Percentiles rank a stretch among this genome's conserved stretches.
Evolutionary conservation across 2,888 invertebrate genomes (phyloP).

Genomic region (Lepidonotus clava): DNA sequence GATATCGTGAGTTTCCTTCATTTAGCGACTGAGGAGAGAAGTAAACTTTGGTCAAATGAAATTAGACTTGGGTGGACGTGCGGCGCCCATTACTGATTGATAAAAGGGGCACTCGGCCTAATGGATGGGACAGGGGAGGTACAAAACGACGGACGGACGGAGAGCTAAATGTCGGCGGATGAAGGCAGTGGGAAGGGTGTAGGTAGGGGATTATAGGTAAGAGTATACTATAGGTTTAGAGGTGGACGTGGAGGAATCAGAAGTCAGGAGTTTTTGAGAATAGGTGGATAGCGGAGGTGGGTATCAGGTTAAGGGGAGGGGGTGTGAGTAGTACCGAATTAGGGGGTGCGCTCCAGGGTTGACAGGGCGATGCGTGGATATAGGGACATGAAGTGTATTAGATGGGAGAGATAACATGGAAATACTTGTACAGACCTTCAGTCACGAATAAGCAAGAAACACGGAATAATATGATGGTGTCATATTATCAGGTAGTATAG

Average conservation of each 20-base stretch:
- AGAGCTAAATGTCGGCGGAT: too few relatives aligned
- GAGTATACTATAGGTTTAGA: background rate
- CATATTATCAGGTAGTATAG: too few relatives aligned
- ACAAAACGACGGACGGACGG: constrained; percentile 25
- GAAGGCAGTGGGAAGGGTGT: too few relatives aligned
- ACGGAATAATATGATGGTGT: too few relatives aligned
- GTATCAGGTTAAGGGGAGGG: background rate
- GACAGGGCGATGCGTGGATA: background rate
- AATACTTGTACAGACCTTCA: too few relatives aligned
- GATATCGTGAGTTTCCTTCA: constrained; percentile 11
- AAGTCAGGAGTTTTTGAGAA: background rate
- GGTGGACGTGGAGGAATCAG: background rate
- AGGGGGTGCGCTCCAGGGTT: too few relatives aligned
- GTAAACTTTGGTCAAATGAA: constrained; percentile 17
- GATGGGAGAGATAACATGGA: too few relatives aligned
- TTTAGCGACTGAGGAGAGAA: background rate
- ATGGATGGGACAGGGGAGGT: background rate
- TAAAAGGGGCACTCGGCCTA: constrained; percentile 8
- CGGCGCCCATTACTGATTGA: constrained; percentile 25
- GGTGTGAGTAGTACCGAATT: background rate
- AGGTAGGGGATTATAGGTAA: too few relatives aligned
- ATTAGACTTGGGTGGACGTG: background rate
- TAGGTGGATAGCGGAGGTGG: background rate
- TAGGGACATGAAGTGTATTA: background rate
- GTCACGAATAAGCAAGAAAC: too few relatives aligned